Percentiles rank a stretch among this genome's conserved stretches.
Evolutionary conservation across 2,797 vertebrate genomes (phyloP).

Genomic region (Chrysolophus pictus): DNA sequence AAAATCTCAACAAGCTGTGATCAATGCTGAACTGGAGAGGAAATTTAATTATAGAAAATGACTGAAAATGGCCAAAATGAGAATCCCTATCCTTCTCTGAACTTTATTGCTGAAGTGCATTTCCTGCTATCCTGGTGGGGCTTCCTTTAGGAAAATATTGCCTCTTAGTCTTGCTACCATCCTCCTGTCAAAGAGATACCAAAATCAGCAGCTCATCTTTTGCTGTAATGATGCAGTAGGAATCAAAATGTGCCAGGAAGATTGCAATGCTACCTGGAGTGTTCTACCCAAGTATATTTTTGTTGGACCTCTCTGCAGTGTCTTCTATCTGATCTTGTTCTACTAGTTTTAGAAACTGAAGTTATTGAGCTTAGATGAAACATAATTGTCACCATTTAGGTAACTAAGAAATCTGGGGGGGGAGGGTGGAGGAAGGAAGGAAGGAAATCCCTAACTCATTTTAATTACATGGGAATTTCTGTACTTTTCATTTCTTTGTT

Average conservation of each 20-base stretch:
- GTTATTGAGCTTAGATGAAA: background rate
- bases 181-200: background rate
- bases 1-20: background rate
- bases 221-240: background rate
- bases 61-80: background rate
- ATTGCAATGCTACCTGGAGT: background rate
- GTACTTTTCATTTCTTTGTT: background rate
- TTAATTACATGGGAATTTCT: conserved; percentile 4
- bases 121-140: background rate
- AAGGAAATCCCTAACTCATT: background rate
- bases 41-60: background rate
- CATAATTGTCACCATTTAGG: background rate
- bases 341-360: background rate
- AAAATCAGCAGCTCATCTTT: background rate
- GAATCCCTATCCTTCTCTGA: background rate
- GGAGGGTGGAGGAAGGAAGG: background rate
- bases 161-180: background rate
- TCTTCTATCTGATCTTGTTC: background rate
- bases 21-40: background rate
- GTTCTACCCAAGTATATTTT: background rate
- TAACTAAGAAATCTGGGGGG: background rate
- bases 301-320: background rate
- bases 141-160: background rate
- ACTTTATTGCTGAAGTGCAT: background rate
- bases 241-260: background rate